These are phyloP conservation scores for Phortica variegata DNA, from an alignment of 1,140 invertebrate genomes.

Conservation along the genomic window DNA sequence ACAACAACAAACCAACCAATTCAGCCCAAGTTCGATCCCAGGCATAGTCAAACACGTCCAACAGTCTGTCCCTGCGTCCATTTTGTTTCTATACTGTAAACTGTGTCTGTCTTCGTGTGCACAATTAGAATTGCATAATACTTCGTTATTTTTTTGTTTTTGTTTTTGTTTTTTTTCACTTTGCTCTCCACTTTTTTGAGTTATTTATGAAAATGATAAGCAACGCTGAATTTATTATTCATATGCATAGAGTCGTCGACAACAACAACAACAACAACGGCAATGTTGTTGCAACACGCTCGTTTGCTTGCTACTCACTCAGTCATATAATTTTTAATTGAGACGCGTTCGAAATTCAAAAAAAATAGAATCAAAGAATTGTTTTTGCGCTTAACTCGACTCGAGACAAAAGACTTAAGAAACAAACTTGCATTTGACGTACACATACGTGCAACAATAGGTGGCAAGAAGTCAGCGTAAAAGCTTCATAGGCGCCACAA, in stretches of 20 bases:
- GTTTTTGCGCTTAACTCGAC: too few species aligned
- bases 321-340: too few species aligned
- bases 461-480: too few species aligned
- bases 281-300: too few species aligned
- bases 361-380: too few species aligned
- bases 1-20: too few species aligned
- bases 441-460: too few species aligned
- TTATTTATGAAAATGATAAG: conserved; percentile 56
- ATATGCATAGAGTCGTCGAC: too few species aligned
- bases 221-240: conserved; percentile 47
- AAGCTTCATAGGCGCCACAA: too few species aligned
- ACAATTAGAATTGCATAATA: conserved; percentile 48
- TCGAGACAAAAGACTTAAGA: conserved; percentile 39
- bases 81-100: conserved; percentile 10
- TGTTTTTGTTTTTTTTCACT: conserved; percentile 16
- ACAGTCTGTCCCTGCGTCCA: conserved; percentile 9
- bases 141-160: neutral
- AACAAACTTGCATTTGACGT: conserved; percentile 28
- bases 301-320: too few species aligned
- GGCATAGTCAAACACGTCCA: neutral
- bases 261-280: conserved; percentile 8
- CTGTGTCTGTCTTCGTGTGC: neutral
- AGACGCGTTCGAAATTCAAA: too few species aligned
- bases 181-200: conserved; percentile 39
- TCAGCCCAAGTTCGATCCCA: conserved; percentile 1